Evolutionary conservation across 2,797 vertebrate genomes (phyloP), one percentile per base, ranked within the genome.

Genomic region (Schizopygopsis malacanthus): DNA sequence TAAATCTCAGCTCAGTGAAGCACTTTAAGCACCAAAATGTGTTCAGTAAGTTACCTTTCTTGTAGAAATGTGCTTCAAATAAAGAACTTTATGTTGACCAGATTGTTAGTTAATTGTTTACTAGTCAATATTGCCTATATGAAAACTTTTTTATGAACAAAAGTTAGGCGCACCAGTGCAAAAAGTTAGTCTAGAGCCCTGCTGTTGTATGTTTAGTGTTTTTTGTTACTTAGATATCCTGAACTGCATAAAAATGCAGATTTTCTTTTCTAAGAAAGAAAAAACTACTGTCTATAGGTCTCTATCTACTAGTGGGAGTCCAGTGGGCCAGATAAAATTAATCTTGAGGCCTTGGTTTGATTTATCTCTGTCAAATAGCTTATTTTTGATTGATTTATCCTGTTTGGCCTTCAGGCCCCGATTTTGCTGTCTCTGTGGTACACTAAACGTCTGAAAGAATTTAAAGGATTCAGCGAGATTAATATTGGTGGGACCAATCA

Each of bases 401-500:
- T 43, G 82, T 77, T 43, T 79, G 75, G 73, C 88, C 85, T 84
- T 54, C 54, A 43, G 63, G 70, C 65, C 59, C 70, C n/a, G 20
- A 79, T 82, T 86, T 87, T 87, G 67, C 76, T 87, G 67, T 87
- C 33, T 22, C 22, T 67, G 76, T 81, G 67, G 81, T 83, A 90
- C 87, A 69, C 50, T 77, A 81, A 45, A 88, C 69, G 65, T 89
- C 88, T 91, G 89, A 84, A 90, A 89, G 65, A 65, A 87, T 87
- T 89, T 87, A 87, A 88, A 71, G 79, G 70, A 84, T 87, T 86
- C 61, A 73, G 72, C 18, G 78, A 85, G 87, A 86, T 87, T 85
- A 69, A 87, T 84, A 84, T 86, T 78, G 56, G 50, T 87, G 69
- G 73, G 76, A 28, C 83, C 70, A 82, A 73, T 87, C 84, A 84